A percentile compares a stretch with the other conserved stretches of the same genome.
These are phyloP conservation scores for Synanthedon myopaeformis DNA, from an alignment of 2,888 invertebrate genomes.

Conservation along the genomic window DNA sequence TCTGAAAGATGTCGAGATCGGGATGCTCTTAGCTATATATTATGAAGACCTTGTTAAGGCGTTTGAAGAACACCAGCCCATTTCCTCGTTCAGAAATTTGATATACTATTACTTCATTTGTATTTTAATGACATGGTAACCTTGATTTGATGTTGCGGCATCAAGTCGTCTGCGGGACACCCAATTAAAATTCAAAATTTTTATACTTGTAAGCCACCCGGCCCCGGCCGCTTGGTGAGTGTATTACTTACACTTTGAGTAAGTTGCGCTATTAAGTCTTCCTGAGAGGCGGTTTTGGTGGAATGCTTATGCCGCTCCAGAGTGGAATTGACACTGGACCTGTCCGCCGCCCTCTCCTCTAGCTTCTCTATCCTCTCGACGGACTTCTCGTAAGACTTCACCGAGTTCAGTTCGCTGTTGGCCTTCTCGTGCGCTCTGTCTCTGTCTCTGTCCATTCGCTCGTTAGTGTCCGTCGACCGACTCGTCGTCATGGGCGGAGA, in stretches of 20 bases:
- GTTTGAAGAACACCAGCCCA: too few relatives aligned
- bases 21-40: too few relatives aligned
- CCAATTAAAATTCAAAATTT: too few relatives aligned
- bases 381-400: slow-evolving; percentile 23
- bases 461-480: slow-evolving; percentile 13
- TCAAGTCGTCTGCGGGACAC: too few relatives aligned
- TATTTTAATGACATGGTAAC: too few relatives aligned
- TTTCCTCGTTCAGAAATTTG: too few relatives aligned
- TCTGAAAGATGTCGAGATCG: too few relatives aligned
- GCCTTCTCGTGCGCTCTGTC: slow-evolving; percentile 15
- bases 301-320: slow-evolving; percentile 38
- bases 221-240: too few relatives aligned
- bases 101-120: too few relatives aligned
- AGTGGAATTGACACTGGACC: slow-evolving; percentile 18
- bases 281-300: slow-evolving; percentile 27
- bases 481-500: slow-evolving; percentile 24
- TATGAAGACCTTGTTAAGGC: too few relatives aligned
- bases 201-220: too few relatives aligned
- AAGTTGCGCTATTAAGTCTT: slow-evolving; percentile 54
- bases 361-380: slow-evolving; percentile 26
- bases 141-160: too few relatives aligned
- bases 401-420: slow-evolving; percentile 17
- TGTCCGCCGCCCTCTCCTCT: slow-evolving; percentile 8
- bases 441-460: neutral
- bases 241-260: slow-evolving; percentile 54